phyloP scores from a whole-genome alignment of 1,140 invertebrate genomes.

The Pogonus chalceus region DNA sequence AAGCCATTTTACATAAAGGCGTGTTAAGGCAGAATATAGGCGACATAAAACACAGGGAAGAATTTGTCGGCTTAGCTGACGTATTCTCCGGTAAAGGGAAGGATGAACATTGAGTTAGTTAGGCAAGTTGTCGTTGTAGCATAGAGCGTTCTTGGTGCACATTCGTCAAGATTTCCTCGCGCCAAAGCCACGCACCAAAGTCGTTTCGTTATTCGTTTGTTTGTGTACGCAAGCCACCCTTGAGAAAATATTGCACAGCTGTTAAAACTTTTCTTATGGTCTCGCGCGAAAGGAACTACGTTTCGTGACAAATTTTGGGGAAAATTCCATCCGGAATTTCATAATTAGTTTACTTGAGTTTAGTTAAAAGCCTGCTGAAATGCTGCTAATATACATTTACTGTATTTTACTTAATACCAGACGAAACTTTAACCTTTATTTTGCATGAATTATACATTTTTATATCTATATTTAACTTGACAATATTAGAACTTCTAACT shows the following conservation, averaged over 20 bases:
- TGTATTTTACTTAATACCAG: too few relatives aligned
- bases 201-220: neutral
- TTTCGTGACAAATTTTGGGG: slow-evolving; percentile 1
- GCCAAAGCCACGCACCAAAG: neutral
- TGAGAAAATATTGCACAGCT: slow-evolving; percentile 4
- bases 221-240: slow-evolving; percentile 1
- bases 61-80: too few relatives aligned
- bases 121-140: too few relatives aligned
- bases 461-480: too few relatives aligned
- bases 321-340: slow-evolving; percentile 4
- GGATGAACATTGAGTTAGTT: too few relatives aligned
- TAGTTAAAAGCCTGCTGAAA: neutral
- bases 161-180: slow-evolving; percentile 2
- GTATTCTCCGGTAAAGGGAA: too few relatives aligned
- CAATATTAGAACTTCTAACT: too few relatives aligned
- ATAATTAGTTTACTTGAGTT: slow-evolving; percentile 6
- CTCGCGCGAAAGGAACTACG: neutral
- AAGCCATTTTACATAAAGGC: too few relatives aligned
- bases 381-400: neutral
- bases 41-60: too few relatives aligned
- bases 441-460: too few relatives aligned
- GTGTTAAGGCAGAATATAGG: too few relatives aligned
- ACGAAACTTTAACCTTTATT: too few relatives aligned
- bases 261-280: slow-evolving; percentile 3
- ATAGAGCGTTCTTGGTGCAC: neutral